A percentile compares a stretch with the other conserved stretches of the same genome.
These are phyloP conservation scores for Rapana venosa DNA, from an alignment of 2,888 invertebrate genomes.

Conservation along the genomic window DNA sequence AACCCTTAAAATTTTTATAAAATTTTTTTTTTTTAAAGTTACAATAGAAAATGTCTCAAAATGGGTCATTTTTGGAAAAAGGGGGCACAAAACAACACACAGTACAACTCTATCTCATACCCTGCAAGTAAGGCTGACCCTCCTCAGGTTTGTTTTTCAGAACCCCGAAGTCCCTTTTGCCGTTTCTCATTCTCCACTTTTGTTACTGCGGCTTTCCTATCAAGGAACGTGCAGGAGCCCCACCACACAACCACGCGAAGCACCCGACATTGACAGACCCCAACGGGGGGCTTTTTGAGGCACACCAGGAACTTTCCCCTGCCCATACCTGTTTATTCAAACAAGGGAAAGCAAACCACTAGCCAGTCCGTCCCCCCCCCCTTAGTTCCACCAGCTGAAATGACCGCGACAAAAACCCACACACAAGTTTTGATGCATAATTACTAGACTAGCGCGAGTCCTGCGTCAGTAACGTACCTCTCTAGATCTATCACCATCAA, in stretches of 20 bases:
- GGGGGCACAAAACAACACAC: no score
- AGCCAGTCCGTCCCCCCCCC: not conserved
- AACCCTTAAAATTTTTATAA: no score
- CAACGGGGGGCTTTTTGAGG: not conserved
- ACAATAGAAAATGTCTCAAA: no score
- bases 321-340: not conserved
- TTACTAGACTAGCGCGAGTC: not conserved
- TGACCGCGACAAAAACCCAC: constrained; percentile 28
- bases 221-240: not conserved
- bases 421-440: constrained; percentile 22
- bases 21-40: no score
- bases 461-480: not conserved
- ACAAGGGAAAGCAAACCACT: constrained; percentile 14
- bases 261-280: not conserved
- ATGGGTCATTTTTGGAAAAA: no score
- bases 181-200: not conserved
- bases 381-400: not conserved
- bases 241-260: not conserved
- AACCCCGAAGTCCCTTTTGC: not conserved
- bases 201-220: not conserved
- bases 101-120: no score
- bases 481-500: not conserved
- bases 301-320: not conserved
- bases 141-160: not conserved
- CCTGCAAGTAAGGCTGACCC: not conserved